These are phyloP conservation scores for Coleophora flavipennella DNA, from an alignment of 2,888 invertebrate species.

Conservation along the genomic window DNA sequence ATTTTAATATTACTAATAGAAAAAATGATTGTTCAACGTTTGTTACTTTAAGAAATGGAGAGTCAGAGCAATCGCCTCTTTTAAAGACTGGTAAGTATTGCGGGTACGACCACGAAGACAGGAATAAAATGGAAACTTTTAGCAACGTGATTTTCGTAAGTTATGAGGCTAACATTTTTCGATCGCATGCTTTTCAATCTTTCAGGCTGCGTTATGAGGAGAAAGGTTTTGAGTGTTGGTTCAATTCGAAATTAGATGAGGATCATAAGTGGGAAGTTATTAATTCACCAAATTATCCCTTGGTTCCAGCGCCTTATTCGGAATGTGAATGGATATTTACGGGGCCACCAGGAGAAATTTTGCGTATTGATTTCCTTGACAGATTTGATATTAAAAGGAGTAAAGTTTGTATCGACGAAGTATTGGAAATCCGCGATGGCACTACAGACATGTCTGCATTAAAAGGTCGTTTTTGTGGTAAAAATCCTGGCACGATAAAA, in stretches of 20 bases:
- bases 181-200: slow-evolving; percentile 22
- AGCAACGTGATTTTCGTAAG: slow-evolving; percentile 69
- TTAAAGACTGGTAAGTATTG: slow-evolving; percentile 84
- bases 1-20: slow-evolving; percentile 72
- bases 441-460: slow-evolving; percentile 77
- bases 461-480: slow-evolving; percentile 77
- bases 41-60: slow-evolving; percentile 82
- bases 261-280: slow-evolving; percentile 70
- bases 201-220: slow-evolving; percentile 74
- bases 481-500: slow-evolving; percentile 73
- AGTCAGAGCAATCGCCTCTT: slow-evolving; percentile 78
- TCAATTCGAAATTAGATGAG: slow-evolving; percentile 68
- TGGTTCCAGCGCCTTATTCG: slow-evolving; percentile 81
- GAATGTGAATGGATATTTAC: slow-evolving; percentile 88
- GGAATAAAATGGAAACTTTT: slow-evolving; percentile 66
- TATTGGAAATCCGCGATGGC: slow-evolving; percentile 88
- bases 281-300: slow-evolving; percentile 86
- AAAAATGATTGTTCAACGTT: slow-evolving; percentile 36
- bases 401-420: slow-evolving; percentile 64
- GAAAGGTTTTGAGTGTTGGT: slow-evolving; percentile 78
- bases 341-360: slow-evolving; percentile 80
- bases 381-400: slow-evolving; percentile 77
- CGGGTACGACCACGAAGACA: slow-evolving; percentile 51
- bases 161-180: slow-evolving; percentile 17
- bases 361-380: slow-evolving; percentile 83